Evolutionary conservation across 2,888 invertebrate genomes (phyloP), one percentile per base, ranked within the genome.

Genomic region (Nebria salina): DNA sequence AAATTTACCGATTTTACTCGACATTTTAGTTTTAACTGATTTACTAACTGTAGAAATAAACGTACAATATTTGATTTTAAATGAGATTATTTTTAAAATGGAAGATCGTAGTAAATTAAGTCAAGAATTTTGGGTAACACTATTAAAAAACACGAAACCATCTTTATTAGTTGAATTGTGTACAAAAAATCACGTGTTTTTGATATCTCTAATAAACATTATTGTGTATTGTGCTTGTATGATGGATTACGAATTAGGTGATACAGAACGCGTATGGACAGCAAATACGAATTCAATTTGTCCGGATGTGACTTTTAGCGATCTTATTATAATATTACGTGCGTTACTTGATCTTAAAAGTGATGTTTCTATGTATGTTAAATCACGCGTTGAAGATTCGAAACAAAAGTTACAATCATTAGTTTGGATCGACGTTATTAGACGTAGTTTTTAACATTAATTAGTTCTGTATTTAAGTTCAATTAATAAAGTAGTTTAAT

Each of bases 241-340:
- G 85, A 90, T 91, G 90, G 86, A 84, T 78, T 85, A 84, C 76
- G 83, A 86, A 34, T 84, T 86, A n/a, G 82, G 83, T 26, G 82
- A 83, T 75, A 77, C 75, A 65, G 83, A 84, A 76, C 74, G 83
- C 76, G 83, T 84, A 13, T 91, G 91, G 91, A 83, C 85, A 11
- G 85, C 86, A 68, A 85, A 89, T 83, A 83, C 82, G 77, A 83
- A 85, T 73, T 86, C 85, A 42, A 83, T 87, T 82, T 89, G 87
- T 84, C 87, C 87, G 77, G 90, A 91, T 83, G 87, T 93, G 42
- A 88, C 89, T 82, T 91, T 91, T 85, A 87, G 89, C 0, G 90
- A 92, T 85, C 86, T 93, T 79, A 85, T 89, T 1, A 84, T 85
- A 54, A 85, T 91, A 64, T 87, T 92, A 0, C 87, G 87, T 84